Percentiles rank a stretch among this genome's conserved stretches.
These are phyloP conservation scores for Drosophila formosana DNA, from an alignment of 2,888 invertebrate genomes.

Conservation along the genomic window DNA sequence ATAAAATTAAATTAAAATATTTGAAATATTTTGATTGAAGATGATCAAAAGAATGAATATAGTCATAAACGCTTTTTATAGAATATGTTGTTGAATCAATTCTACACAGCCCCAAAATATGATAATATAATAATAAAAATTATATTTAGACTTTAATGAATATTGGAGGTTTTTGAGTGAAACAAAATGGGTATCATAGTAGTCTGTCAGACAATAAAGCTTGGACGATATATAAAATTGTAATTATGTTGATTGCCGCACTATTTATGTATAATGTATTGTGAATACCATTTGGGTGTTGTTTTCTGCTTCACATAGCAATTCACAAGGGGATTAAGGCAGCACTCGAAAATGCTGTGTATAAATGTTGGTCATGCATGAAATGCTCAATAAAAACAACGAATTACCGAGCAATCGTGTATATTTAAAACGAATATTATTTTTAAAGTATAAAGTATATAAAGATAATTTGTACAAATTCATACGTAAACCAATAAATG, in stretches of 20 bases:
- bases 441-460: not conserved
- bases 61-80: too few species aligned
- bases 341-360: conserved; percentile 1
- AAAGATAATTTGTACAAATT: not conserved
- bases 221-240: conserved; percentile 25
- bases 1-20: too few species aligned
- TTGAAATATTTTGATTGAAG: too few species aligned
- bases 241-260: conserved; percentile 58
- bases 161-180: not conserved
- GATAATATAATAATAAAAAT: too few species aligned
- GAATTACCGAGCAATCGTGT: conserved; percentile 26
- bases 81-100: too few species aligned
- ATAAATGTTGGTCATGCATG: conserved; percentile 43
- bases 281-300: conserved; percentile 14
- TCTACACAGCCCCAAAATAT: too few species aligned
- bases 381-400: conserved; percentile 56
- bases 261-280: conserved; percentile 36
- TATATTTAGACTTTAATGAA: too few species aligned
- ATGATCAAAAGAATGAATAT: too few species aligned
- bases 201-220: not conserved
- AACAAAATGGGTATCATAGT: not conserved
- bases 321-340: conserved; percentile 50
- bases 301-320: conserved; percentile 29
- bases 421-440: conserved; percentile 19
- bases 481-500: not conserved